phyloP scores from a whole-genome alignment of 2,113 vertebrate species.

The Serinus canaria region DNA sequence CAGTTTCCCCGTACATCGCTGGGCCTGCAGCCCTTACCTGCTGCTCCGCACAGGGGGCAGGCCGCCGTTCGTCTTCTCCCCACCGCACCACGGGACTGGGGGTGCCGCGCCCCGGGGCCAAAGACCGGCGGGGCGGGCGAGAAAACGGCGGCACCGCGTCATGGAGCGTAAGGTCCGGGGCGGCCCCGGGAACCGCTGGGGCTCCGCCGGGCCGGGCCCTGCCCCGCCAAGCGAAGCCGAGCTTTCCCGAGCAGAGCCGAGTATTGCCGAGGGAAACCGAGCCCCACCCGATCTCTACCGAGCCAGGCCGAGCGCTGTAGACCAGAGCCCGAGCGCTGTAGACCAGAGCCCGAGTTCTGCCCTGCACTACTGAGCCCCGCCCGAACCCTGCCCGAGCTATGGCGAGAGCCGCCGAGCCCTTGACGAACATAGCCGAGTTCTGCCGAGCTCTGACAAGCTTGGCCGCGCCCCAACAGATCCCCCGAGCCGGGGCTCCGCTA shows the following conservation, averaged over 20 bases:
- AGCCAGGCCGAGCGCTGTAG: not conserved
- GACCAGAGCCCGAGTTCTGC: not conserved
- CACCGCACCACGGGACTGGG: not conserved
- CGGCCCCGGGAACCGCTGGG: not conserved
- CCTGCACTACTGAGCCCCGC: not conserved
- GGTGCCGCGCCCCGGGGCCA: not conserved
- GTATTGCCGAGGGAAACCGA: not conserved
- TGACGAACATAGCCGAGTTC: not conserved
- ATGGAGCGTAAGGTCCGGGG: not conserved
- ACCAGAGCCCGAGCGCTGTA: not conserved
- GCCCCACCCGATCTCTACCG: not conserved
- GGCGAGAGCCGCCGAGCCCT: not conserved
- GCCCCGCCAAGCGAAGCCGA: not conserved
- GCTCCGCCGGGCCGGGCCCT: too few relatives aligned
- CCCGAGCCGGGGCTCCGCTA: not conserved
- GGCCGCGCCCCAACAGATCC: too few relatives aligned
- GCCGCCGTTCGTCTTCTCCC: not conserved
- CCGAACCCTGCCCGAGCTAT: not conserved
- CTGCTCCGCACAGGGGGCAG: not conserved
- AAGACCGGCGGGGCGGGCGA: not conserved
- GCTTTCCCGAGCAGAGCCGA: not conserved
- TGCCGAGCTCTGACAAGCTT: not conserved
- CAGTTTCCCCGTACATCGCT: not conserved
- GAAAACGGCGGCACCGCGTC: not conserved
- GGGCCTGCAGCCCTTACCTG: not conserved